Evolutionary conservation across 53 echinoderm and acorn worm genomes (phyloP).

Genomic region (Temnopleurus reevesii): DNA sequence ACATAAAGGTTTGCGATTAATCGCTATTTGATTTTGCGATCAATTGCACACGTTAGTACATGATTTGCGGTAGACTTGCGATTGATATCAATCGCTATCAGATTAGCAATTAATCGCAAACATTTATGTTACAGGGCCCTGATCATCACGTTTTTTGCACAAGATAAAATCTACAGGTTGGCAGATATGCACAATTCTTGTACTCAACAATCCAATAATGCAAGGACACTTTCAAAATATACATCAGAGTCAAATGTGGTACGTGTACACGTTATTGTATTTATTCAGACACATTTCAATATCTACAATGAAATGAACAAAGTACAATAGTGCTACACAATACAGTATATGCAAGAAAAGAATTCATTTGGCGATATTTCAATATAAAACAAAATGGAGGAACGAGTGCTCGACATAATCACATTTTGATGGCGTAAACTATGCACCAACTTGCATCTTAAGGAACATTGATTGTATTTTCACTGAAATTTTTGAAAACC

Average conservation of each 20-base stretch:
- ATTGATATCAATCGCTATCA: too few species aligned
- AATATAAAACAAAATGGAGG: background rate
- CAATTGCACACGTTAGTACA: too few species aligned
- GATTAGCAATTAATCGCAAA: too few species aligned
- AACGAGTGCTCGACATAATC: slow-evolving; percentile 17
- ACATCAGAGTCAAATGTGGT: background rate
- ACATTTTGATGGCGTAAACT: slow-evolving; percentile 37
- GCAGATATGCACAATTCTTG: too few species aligned
- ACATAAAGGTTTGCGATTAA: too few species aligned
- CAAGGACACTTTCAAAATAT: background rate
- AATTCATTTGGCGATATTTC: slow-evolving; percentile 60
- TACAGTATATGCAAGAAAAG: slow-evolving; percentile 44
- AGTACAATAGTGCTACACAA: slow-evolving; percentile 40
- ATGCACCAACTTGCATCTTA: slow-evolving; percentile 46
- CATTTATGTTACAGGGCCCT: too few species aligned
- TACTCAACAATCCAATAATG: too few species aligned
- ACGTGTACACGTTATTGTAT: slow-evolving; percentile 47
- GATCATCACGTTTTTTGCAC: too few species aligned
- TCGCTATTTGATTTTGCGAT: too few species aligned
- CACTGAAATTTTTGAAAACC: slow-evolving; percentile 4
- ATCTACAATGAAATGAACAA: slow-evolving; percentile 44
- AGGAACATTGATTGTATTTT: slow-evolving; percentile 42
- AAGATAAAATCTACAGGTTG: too few species aligned
- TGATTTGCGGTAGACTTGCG: too few species aligned
- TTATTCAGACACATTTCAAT: slow-evolving; percentile 39